These are phyloP conservation scores for Meghimatium bilineatum DNA, from an alignment of 2,888 invertebrate genomes.

Conservation along the genomic window DNA sequence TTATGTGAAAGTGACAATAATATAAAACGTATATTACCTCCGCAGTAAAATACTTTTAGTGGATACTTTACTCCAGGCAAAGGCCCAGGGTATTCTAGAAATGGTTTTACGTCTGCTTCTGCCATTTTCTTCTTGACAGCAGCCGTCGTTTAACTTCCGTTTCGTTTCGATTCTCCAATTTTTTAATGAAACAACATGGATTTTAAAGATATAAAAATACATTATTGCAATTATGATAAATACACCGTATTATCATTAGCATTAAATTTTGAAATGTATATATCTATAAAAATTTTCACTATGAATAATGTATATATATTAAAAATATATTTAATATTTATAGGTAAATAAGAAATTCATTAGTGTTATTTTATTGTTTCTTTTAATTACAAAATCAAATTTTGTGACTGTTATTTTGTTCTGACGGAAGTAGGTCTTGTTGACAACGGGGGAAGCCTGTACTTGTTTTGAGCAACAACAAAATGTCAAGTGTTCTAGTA, in stretches of 20 bases:
- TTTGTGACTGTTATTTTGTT: not conserved
- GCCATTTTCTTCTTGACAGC: constrained; percentile 31
- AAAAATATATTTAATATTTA: not conserved
- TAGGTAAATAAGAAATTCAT: not conserved
- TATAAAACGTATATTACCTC: constrained; percentile 77
- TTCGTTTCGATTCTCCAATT: constrained; percentile 17
- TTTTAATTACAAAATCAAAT: not conserved
- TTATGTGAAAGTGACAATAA: not conserved
- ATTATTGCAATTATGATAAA: not conserved
- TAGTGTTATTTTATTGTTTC: constrained; percentile 4
- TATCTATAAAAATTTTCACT: not conserved
- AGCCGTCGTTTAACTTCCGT: constrained; percentile 22
- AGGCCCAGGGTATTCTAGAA: constrained; percentile 63
- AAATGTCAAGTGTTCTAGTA: not conserved
- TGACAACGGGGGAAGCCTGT: constrained; percentile 47
- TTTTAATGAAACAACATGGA: not conserved
- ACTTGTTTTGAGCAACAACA: constrained; percentile 3
- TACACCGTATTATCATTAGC: too few relatives aligned
- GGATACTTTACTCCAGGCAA: constrained; percentile 86
- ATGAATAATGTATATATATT: not conserved
- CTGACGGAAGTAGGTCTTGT: constrained; percentile 37
- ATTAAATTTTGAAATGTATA: too few relatives aligned
- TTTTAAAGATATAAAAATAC: not conserved
- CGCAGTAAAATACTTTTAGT: constrained; percentile 90
- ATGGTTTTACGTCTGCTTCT: constrained; percentile 48